These are phyloP conservation scores for Catagonus wagneri DNA, from an alignment of 2,113 vertebrate species.

Conservation along the genomic window DNA sequence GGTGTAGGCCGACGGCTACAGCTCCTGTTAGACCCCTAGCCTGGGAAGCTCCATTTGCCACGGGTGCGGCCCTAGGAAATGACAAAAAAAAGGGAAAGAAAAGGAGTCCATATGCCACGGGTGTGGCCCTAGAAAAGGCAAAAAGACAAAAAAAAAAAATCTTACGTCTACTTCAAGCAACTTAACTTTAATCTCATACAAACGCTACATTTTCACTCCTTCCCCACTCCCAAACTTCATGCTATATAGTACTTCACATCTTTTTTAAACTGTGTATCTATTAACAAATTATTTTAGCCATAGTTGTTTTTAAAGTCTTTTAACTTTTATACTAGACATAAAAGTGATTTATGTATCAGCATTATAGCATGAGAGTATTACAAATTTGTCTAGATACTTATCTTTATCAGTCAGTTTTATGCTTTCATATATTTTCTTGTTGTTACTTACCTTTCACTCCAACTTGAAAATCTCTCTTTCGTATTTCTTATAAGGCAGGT, in stretches of 20 bases:
- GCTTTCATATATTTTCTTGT: neutral
- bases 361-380: neutral
- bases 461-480: neutral
- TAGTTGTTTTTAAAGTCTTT: neutral
- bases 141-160: no score
- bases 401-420: neutral
- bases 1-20: no score
- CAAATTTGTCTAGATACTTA: neutral
- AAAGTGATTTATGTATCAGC: neutral
- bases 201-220: neutral
- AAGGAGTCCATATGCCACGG: no score
- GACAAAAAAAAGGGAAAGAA: no score
- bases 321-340: neutral
- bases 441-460: neutral
- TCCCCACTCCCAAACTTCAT: neutral
- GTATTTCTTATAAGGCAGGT: neutral
- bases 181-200: neutral
- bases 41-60: no score
- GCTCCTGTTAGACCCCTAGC: no score
- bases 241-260: neutral
- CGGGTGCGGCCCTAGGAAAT: no score
- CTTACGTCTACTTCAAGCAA: neutral
- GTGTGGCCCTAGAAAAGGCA: no score
- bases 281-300: neutral
- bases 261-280: neutral